A percentile compares a stretch with the other conserved stretches of the same genome.
Conservation (phyloP, 53 echinoderm and acorn worm genomes). For the Mesocentrotus franciscanus region DNA sequence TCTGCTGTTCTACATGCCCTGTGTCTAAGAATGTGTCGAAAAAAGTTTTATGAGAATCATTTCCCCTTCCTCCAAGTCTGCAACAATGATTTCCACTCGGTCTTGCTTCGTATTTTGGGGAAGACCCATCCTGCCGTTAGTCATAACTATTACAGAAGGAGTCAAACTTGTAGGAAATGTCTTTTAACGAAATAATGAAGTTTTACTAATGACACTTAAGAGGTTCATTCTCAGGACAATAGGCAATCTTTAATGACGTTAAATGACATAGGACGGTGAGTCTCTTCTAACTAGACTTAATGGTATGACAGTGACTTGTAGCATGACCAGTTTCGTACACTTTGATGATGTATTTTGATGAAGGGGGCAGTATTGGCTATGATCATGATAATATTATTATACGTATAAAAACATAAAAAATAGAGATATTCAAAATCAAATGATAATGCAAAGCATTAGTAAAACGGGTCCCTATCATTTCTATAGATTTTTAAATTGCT, state of each 20-base stretch:
- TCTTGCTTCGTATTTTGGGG: not conserved
- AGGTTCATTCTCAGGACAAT: slow-evolving; percentile 15
- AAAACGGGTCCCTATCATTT: too few species aligned
- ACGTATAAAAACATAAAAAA: too few species aligned
- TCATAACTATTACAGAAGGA: not conserved
- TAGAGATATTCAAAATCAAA: too few species aligned
- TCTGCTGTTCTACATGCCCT: not conserved
- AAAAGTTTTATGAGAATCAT: too few species aligned
- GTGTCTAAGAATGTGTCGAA: too few species aligned
- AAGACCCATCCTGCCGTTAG: not conserved
- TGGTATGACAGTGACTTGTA: not conserved
- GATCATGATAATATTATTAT: too few species aligned
- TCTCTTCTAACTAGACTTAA: not conserved
- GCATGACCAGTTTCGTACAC: not conserved
- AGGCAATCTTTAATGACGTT: not conserved
- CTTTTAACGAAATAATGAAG: slow-evolving; percentile 27
- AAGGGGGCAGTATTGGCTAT: not conserved
- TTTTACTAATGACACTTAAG: not conserved
- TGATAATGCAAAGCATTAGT: too few species aligned
- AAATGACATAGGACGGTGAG: not conserved
- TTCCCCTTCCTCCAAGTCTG: not conserved
- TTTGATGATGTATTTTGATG: not conserved
- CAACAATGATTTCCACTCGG: not conserved
- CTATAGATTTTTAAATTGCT: too few species aligned
- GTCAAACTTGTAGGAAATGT: slow-evolving; percentile 11